phyloP scores from a whole-genome alignment of 2,888 invertebrate genomes.

The Neoaliturus tenellus region DNA sequence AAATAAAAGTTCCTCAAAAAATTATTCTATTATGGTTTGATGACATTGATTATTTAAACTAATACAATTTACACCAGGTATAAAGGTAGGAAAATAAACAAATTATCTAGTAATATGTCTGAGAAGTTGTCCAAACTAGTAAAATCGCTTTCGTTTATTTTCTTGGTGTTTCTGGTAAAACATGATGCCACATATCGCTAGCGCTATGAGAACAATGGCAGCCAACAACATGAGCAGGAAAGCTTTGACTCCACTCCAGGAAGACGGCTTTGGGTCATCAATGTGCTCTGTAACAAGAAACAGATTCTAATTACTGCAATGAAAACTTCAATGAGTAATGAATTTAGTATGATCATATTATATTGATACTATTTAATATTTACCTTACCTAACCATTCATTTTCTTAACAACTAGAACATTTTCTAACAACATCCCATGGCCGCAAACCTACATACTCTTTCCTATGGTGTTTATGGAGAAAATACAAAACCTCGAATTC shows the following conservation, averaged over 20 bases:
- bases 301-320: too few relatives aligned
- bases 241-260: slow-evolving; percentile 93
- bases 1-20: neutral
- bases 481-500: too few relatives aligned
- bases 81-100: neutral
- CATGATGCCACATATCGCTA: slow-evolving; percentile 92
- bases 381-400: too few relatives aligned
- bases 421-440: too few relatives aligned
- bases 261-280: slow-evolving; percentile 90
- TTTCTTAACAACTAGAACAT: too few relatives aligned
- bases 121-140: slow-evolving; percentile 72
- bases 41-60: neutral
- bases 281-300: slow-evolving; percentile 80
- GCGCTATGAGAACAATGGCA: slow-evolving; percentile 87
- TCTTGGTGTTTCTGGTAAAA: slow-evolving; percentile 96
- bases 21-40: neutral
- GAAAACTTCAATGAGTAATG: too few relatives aligned
- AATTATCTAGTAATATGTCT: neutral
- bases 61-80: neutral
- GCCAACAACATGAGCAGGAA: slow-evolving; percentile 92
- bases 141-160: slow-evolving; percentile 91
- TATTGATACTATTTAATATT: too few relatives aligned
- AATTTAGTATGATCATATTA: too few relatives aligned
- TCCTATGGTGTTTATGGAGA: too few relatives aligned
- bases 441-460: too few relatives aligned